Conservation (phyloP, 2,113 vertebrate genomes). For the Sceloporus undulatus region DNA sequence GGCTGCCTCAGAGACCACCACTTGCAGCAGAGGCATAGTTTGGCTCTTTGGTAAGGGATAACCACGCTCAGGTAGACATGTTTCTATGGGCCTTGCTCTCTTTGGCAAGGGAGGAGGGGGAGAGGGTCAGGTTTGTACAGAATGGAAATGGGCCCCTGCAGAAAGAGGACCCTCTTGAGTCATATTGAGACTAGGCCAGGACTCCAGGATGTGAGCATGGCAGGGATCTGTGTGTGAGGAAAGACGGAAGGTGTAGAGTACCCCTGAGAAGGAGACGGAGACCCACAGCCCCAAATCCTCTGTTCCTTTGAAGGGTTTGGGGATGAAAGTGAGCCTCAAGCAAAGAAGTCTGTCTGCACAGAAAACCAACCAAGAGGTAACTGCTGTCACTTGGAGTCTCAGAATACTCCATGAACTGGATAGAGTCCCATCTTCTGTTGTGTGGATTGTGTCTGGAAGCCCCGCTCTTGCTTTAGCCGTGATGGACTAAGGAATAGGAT, state of each 20-base stretch:
- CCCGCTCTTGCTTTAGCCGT: neutral
- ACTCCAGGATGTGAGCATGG: slow-evolving; percentile 55
- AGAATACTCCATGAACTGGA: neutral
- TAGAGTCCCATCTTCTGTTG: neutral
- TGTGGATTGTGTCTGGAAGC: neutral
- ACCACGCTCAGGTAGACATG: no score
- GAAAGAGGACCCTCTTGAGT: slow-evolving; percentile 36
- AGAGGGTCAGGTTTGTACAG: no score
- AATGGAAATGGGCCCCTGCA: neutral
- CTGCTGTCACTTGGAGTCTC: neutral
- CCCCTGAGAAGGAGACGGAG: no score
- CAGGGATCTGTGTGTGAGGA: slow-evolving; percentile 43
- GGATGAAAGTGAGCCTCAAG: neutral
- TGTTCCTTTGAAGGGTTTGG: no score
- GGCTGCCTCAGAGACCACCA: no score
- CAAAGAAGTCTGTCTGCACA: neutral
- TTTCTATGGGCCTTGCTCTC: no score
- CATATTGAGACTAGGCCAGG: slow-evolving; percentile 44
- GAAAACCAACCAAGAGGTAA: neutral
- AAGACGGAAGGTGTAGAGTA: neutral
- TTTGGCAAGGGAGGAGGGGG: no score
- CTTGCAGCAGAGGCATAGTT: no score
- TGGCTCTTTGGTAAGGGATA: no score
- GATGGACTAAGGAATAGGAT: neutral
- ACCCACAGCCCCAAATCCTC: neutral